These are phyloP conservation scores for Gasterosteus aculeatus DNA, from an alignment of 2,113 vertebrate species.

Conservation along the genomic window DNA sequence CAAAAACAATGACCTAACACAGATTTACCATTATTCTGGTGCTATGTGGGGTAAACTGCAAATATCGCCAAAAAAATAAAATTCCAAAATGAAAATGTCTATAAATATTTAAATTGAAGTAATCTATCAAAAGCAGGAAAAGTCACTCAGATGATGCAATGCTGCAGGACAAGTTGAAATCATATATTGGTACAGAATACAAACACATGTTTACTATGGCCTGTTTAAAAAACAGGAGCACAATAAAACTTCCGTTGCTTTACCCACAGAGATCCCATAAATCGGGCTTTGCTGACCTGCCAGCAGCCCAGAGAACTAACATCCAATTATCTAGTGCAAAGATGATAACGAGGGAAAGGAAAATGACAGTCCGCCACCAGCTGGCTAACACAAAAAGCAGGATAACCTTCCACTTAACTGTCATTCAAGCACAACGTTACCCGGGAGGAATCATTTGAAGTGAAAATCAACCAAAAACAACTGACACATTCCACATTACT, in stretches of 20 bases:
- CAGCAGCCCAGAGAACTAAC: neutral
- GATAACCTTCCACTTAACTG: neutral
- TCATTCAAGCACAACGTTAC: neutral
- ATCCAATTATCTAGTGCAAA: neutral
- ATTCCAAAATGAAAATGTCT: neutral
- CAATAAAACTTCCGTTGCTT: neutral
- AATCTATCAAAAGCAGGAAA: neutral
- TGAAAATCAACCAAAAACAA: constrained; percentile 21
- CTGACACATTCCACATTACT: constrained; percentile 61
- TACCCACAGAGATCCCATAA: neutral
- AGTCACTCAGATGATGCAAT: neutral
- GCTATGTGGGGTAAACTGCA: too few relatives aligned
- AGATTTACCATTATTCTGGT: too few relatives aligned
- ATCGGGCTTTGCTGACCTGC: neutral
- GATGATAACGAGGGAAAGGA: neutral
- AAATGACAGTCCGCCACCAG: neutral
- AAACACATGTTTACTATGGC: neutral
- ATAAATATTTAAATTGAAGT: neutral
- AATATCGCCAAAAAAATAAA: neutral
- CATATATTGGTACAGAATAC: neutral
- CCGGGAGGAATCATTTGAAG: constrained; percentile 8
- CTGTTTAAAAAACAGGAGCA: neutral
- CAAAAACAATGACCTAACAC: too few relatives aligned
- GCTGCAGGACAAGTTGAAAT: neutral
- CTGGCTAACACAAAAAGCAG: neutral